A percentile compares a stretch with the other conserved stretches of the same genome.
phyloP scores from a whole-genome alignment of 1,140 invertebrate genomes.

The Nautilus pompilius region DNA sequence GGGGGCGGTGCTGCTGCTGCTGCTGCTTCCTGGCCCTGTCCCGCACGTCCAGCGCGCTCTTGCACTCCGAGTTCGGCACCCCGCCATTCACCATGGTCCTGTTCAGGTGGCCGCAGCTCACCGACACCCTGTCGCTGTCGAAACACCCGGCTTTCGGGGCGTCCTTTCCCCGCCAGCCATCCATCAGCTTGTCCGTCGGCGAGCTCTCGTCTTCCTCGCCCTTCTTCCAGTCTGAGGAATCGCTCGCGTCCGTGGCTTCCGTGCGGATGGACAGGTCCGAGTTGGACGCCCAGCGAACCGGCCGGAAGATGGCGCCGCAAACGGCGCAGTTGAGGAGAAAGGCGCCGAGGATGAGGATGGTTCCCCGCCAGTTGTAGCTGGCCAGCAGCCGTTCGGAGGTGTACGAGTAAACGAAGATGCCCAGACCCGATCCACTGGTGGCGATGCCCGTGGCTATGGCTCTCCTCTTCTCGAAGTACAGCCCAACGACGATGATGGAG shows the following conservation, averaged over 20 bases:
- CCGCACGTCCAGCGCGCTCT: too few species aligned
- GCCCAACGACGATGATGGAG: conserved; percentile 64
- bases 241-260: neutral
- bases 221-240: conserved; percentile 1
- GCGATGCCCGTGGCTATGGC: conserved; percentile 88
- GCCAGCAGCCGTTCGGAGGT: conserved; percentile 37
- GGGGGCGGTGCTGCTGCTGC: too few species aligned
- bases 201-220: too few species aligned
- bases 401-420: conserved; percentile 47
- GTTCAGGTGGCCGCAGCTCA: too few species aligned
- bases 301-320: conserved; percentile 77
- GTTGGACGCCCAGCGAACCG: conserved; percentile 56
- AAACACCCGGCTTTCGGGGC: too few species aligned
- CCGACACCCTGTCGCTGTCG: too few species aligned
- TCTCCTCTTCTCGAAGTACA: conserved; percentile 88
- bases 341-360: conserved; percentile 79
- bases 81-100: too few species aligned
- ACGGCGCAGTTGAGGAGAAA: conserved; percentile 73
- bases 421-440: conserved; percentile 49
- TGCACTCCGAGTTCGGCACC: too few species aligned
- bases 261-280: neutral
- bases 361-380: conserved; percentile 44
- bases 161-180: too few species aligned
- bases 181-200: too few species aligned
- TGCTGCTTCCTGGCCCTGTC: too few species aligned